Evolutionary conservation across 1,140 invertebrate genomes (phyloP).

Genomic region (Drosophila sucinea): DNA sequence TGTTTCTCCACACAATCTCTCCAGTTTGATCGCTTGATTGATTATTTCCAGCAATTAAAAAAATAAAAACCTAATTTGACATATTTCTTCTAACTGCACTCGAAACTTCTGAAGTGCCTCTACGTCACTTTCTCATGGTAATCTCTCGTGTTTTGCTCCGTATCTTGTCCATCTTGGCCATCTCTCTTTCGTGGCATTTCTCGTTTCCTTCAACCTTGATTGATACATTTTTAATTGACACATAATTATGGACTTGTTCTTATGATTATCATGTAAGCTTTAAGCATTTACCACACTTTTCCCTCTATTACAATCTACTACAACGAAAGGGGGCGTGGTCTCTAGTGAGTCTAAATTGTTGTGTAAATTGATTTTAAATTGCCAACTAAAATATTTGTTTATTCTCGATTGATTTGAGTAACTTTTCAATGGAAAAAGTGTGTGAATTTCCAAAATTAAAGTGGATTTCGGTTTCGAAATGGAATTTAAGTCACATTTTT

Average conservation of each 20-base stretch:
- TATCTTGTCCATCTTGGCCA: neutral
- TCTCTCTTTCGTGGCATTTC: neutral
- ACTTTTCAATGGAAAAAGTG: neutral
- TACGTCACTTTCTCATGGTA: neutral
- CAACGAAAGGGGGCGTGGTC: conserved; percentile 31
- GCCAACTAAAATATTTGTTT: conserved; percentile 39
- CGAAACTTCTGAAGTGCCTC: neutral
- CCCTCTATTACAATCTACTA: conserved; percentile 29
- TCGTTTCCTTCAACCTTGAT: conserved; percentile 41
- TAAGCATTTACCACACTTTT: conserved; percentile 68
- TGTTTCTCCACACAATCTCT: no score
- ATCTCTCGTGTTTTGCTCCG: neutral
- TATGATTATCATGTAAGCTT: conserved; percentile 49
- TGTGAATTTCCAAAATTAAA: neutral
- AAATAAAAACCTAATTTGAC: neutral
- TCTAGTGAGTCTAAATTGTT: conserved; percentile 46
- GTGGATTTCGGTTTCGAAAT: neutral
- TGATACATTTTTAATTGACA: conserved; percentile 73
- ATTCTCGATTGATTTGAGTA: conserved; percentile 26
- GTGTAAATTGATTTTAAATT: conserved; percentile 78
- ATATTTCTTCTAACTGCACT: neutral
- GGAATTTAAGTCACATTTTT: neutral
- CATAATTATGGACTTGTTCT: conserved; percentile 52
- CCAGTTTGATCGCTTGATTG: no score
- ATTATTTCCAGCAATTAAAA: neutral